Evolutionary conservation across 2,113 vertebrate genomes (phyloP).

Genomic region (Cairina moschata): DNA sequence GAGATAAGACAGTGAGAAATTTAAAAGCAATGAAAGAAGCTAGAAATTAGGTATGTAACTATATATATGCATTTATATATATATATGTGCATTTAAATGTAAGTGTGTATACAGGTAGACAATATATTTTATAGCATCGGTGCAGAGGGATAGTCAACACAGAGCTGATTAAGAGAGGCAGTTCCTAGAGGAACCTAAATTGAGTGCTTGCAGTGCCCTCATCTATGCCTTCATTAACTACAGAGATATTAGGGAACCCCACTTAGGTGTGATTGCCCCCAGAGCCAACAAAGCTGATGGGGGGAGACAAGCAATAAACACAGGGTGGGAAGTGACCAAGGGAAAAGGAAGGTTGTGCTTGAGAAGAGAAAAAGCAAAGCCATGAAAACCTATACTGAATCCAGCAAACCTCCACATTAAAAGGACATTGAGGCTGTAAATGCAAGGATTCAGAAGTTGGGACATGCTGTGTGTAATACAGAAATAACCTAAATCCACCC

Average conservation of each 20-base stretch:
- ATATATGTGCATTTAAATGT: neutral
- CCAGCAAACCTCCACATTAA: neutral
- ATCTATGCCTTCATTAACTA: neutral
- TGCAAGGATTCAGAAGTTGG: neutral
- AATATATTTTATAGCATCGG: neutral
- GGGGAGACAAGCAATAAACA: neutral
- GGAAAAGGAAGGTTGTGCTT: neutral
- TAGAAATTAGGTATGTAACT: neutral
- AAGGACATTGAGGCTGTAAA: neutral
- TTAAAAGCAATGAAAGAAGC: neutral
- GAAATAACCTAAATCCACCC: neutral
- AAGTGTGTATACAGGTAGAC: no score
- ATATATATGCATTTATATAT: neutral
- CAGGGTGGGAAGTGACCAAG: accelerated
- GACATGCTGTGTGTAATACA: neutral
- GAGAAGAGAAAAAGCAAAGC: neutral
- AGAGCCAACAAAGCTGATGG: accelerated
- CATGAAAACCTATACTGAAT: accelerated
- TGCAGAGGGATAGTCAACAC: no score
- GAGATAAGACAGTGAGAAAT: neutral
- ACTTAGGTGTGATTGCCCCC: neutral
- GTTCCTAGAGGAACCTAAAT: neutral
- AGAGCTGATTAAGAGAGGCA: no score
- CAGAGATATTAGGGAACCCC: neutral
- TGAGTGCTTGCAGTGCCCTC: neutral